A percentile compares a stretch with the other conserved stretches of the same genome.
phyloP scores from a whole-genome alignment of 1,140 invertebrate genomes.

The Acromyrmex echinatior region DNA sequence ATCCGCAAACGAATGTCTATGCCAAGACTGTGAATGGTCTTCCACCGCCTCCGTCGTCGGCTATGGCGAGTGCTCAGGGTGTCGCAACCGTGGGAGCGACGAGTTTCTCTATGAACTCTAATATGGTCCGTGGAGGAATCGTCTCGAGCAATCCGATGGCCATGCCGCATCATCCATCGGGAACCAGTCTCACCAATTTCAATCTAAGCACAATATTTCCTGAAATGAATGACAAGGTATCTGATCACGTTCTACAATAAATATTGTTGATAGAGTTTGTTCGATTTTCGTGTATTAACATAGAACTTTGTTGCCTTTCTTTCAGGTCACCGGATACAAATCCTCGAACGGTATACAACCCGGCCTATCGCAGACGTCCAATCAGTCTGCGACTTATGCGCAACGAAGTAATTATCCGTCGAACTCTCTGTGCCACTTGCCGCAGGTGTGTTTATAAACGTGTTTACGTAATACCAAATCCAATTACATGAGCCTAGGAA shows the following conservation, averaged over 20 bases:
- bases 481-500: constrained; percentile 20
- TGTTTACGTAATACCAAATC: not conserved
- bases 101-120: constrained; percentile 73
- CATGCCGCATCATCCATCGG: constrained; percentile 83
- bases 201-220: constrained; percentile 91
- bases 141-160: constrained; percentile 79
- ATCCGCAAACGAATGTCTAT: constrained; percentile 81
- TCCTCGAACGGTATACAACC: constrained; percentile 81
- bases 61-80: constrained; percentile 71
- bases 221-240: constrained; percentile 90
- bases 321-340: constrained; percentile 84
- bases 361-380: constrained; percentile 81
- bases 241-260: not conserved
- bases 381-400: constrained; percentile 81
- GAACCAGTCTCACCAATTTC: constrained; percentile 89
- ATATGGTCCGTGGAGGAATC: constrained; percentile 71
- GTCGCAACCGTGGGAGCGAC: constrained; percentile 68
- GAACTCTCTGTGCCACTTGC: constrained; percentile 83
- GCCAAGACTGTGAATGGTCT: constrained; percentile 79
- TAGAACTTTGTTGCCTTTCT: not conserved
- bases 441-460: constrained; percentile 77
- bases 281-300: not conserved
- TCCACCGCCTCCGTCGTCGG: constrained; percentile 76
- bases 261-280: not conserved
- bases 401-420: constrained; percentile 82